A percentile compares a stretch with the other conserved stretches of the same genome.
These are phyloP conservation scores for Drosophila ironensis DNA, from an alignment of 1,140 invertebrate genomes.

Conservation along the genomic window DNA sequence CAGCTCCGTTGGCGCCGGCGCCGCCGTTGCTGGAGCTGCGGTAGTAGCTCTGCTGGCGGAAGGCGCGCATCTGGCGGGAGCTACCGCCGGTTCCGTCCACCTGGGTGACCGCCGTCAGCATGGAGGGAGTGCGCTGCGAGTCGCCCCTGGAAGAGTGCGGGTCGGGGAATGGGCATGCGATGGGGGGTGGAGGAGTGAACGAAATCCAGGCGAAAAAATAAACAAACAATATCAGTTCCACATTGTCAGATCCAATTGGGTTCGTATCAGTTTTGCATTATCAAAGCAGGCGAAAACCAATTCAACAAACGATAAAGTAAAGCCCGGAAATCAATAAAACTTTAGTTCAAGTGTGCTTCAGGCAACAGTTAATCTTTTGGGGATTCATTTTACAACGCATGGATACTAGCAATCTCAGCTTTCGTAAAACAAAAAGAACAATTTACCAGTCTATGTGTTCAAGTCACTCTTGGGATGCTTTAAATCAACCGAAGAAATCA, in stretches of 20 bases:
- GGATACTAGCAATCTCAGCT: too few relatives aligned
- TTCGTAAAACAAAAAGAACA: too few relatives aligned
- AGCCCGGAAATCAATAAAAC: background rate
- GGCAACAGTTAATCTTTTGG: too few relatives aligned
- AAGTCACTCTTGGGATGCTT: too few relatives aligned
- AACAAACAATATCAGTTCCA: constrained; percentile 14
- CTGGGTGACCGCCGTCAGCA: constrained; percentile 78
- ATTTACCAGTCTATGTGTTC: too few relatives aligned
- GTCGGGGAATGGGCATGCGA: constrained; percentile 1
- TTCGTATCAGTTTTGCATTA: too few relatives aligned
- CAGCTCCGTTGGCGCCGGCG: background rate
- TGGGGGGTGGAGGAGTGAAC: background rate
- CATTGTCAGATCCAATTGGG: constrained; percentile 10
- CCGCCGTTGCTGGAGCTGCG: constrained; percentile 62
- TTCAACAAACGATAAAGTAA: too few relatives aligned
- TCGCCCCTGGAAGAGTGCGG: constrained; percentile 56
- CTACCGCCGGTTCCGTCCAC: constrained; percentile 63
- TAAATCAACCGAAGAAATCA: too few relatives aligned
- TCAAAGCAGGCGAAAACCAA: constrained; percentile 4
- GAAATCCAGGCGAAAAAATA: constrained; percentile 4
- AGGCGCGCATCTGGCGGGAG: constrained; percentile 64
- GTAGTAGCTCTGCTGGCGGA: constrained; percentile 77
- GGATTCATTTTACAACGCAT: too few relatives aligned
- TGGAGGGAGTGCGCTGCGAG: constrained; percentile 76
- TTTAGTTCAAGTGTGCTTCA: too few relatives aligned